Evolutionary conservation across 2,113 vertebrate species (phyloP).

Genomic region (Vicugna pacos): DNA sequence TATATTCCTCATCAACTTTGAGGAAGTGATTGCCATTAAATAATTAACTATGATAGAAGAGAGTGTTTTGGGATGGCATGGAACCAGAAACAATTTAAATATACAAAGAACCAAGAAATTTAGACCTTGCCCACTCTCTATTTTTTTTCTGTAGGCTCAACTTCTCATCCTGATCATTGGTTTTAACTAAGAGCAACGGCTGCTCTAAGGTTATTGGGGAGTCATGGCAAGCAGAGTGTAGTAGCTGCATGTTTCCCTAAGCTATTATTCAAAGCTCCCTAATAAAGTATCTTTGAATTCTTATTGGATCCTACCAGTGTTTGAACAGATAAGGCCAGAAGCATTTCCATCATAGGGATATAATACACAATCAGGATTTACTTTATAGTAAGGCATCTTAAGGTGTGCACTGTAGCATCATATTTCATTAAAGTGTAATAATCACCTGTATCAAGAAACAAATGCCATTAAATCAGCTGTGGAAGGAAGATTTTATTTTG

Average conservation of each 20-base stretch:
- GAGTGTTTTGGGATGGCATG: not conserved
- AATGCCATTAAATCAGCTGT: slow-evolving; percentile 28
- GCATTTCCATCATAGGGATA: not conserved
- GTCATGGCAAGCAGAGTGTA: not conserved
- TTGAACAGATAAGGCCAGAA: slow-evolving; percentile 50
- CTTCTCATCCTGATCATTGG: not conserved
- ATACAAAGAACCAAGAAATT: slow-evolving; percentile 11
- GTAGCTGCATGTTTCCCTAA: not conserved
- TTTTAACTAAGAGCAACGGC: slow-evolving; percentile 9
- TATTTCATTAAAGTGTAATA: slow-evolving; percentile 28
- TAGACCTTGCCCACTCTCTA: not conserved
- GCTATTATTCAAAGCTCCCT: slow-evolving; percentile 4
- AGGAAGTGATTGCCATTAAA: slow-evolving; percentile 35
- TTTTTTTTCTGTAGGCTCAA: slow-evolving; percentile 22
- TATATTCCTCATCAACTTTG: not conserved
- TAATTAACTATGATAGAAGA: slow-evolving; percentile 20
- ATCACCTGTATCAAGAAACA: not conserved
- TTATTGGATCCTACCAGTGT: not conserved
- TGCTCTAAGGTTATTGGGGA: not conserved
- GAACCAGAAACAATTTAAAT: slow-evolving; percentile 58
- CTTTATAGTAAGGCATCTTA: slow-evolving; percentile 39
- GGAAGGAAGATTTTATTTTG: slow-evolving; percentile 55
- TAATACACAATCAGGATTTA: not conserved
- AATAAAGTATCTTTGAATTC: slow-evolving; percentile 22
- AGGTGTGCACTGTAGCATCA: not conserved